Evolutionary conservation across 2,888 invertebrate genomes (phyloP), one percentile per base, ranked within the genome.

Genomic region (Parthenolecanium corni): DNA sequence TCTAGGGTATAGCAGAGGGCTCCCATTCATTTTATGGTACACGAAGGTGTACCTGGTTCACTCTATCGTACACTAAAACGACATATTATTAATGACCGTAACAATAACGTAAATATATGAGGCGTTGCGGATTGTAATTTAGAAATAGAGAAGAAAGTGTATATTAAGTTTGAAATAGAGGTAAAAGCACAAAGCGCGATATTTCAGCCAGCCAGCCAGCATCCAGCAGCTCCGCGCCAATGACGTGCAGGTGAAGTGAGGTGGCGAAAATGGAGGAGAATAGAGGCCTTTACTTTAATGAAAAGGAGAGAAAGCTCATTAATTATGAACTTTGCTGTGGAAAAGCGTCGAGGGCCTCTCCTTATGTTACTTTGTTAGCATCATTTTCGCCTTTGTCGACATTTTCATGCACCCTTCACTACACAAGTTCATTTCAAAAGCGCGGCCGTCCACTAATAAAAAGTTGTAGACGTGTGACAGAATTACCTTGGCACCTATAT

Each of bases 281-380:
- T 23, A 56, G 56, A 42, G 56, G 44, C 31, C 31, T 31, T 4
- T 31, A 38, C 58, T 58, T 58, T 58, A 58, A 58, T 58, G 58
- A 58, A 58, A 58, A 58, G 58, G 58, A 58, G 58, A 49, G 49
- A 58, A 49, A 58, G 58, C 58, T 58, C 58, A 58, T 58, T 58
- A 58, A 58, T 58, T 58, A 58, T 58, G 58, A 58, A 58, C 58
- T 58, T 58, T 58, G 49, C 47, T 58, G 49, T 31, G 36, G 31
- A 49, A 44, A 20, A 16, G 16, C 6, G 46, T 14, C 49, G 58
- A 21, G 47, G 58, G 36, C 58, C 49, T 58, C 58, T 58, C 49
- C 58, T 58, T 58, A 46, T 58, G 31, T 58, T 49, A 58, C 58
- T 58, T 58, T 58, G 58, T 58, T 58, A 38, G 47, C 58, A 58